Percentiles rank a stretch among this genome's conserved stretches.
These are phyloP conservation scores for Heteromormyrus szaboi DNA, from an alignment of 2,797 vertebrate genomes.

Conservation along the genomic window DNA sequence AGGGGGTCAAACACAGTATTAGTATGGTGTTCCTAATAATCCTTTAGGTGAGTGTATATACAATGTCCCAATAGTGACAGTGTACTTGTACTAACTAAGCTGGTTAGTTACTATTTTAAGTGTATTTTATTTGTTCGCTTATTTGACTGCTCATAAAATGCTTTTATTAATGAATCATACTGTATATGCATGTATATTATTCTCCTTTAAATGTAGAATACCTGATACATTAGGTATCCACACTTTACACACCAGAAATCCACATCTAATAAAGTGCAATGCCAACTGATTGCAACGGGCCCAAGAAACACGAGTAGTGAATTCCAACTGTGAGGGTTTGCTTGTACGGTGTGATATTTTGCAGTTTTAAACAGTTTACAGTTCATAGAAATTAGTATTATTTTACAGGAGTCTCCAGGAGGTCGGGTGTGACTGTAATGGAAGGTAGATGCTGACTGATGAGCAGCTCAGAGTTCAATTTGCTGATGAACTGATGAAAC, in stretches of 20 bases:
- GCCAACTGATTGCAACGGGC: neutral
- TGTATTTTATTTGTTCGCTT: neutral
- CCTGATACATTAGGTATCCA: neutral
- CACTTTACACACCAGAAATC: neutral
- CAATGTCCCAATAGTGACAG: neutral
- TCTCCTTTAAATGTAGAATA: neutral
- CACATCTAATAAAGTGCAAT: neutral
- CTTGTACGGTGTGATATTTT: neutral
- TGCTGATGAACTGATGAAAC: neutral
- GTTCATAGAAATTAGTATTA: neutral
- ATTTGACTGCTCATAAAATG: neutral
- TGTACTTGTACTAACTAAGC: neutral
- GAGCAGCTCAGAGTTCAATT: neutral
- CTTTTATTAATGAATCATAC: neutral
- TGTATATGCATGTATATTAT: neutral
- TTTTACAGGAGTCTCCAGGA: neutral
- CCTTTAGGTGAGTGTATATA: too few species aligned
- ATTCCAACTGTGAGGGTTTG: neutral
- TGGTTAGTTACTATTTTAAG: neutral
- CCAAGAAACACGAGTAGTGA: neutral
- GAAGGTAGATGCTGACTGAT: neutral
- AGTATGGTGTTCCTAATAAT: too few species aligned
- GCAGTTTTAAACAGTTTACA: neutral
- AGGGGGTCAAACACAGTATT: too few species aligned
- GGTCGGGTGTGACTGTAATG: neutral